These are phyloP conservation scores for Triops longicaudatus DNA, from an alignment of 1,140 invertebrate genomes.

Conservation along the genomic window DNA sequence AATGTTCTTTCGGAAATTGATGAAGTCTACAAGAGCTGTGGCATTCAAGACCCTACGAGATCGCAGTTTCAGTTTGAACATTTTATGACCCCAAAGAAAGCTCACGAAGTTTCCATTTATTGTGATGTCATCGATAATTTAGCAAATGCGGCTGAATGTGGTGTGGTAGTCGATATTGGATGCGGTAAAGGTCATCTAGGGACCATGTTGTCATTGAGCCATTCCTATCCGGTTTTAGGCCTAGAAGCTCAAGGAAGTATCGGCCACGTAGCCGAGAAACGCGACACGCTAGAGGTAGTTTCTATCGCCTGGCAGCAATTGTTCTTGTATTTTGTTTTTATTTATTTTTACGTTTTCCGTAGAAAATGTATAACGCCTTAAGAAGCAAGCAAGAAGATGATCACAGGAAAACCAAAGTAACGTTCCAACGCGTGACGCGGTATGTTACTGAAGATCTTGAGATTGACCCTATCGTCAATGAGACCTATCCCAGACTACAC, in stretches of 20 bases:
- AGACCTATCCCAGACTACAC: constrained; percentile 13
- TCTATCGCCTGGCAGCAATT: neutral
- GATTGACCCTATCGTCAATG: neutral
- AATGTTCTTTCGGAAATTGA: constrained; percentile 18
- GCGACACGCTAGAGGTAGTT: constrained; percentile 33
- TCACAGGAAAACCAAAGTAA: neutral
- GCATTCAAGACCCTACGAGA: neutral
- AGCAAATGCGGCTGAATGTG: constrained; percentile 28
- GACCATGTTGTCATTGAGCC: constrained; percentile 57
- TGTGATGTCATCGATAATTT: constrained; percentile 46
- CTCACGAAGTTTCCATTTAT: constrained; percentile 64
- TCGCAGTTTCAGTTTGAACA: constrained; percentile 35
- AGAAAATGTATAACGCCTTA: neutral
- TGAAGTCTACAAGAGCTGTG: neutral
- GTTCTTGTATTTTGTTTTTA: neutral
- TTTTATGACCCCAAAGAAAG: constrained; percentile 72
- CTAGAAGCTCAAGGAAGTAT: constrained; percentile 61
- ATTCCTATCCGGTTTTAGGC: constrained; percentile 62
- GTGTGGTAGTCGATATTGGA: constrained; percentile 63
- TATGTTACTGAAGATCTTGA: constrained; percentile 19
- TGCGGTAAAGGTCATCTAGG: constrained; percentile 79
- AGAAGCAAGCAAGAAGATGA: neutral
- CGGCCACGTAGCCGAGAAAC: constrained; percentile 52
- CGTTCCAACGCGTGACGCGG: constrained; percentile 13
- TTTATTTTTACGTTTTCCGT: too few species aligned